These are phyloP conservation scores for Aurelia aurita complex sp. Pacific DNA, from an alignment of 30 jellyfish, hydroid and myxozoan genomes.

Conservation along the genomic window DNA sequence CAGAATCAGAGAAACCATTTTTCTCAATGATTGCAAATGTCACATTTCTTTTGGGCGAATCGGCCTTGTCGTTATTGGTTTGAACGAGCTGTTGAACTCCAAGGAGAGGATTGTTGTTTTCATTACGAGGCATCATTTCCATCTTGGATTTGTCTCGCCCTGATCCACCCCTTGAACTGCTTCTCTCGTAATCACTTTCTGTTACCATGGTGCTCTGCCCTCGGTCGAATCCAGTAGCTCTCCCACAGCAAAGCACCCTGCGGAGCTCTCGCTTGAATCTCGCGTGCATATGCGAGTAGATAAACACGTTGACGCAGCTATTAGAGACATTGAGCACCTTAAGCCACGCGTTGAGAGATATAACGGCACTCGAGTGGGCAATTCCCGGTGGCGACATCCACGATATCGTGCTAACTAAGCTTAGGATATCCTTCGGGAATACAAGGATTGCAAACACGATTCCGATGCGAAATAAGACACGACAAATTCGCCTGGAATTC, in stretches of 20 bases:
- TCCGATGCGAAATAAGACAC: constrained; percentile 67
- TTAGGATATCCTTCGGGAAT: constrained; percentile 78
- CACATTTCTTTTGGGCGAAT: background rate
- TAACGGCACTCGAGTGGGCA: background rate
- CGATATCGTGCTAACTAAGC: constrained; percentile 53
- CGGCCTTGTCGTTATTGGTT: background rate
- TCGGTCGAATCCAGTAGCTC: background rate
- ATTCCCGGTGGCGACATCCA: constrained; percentile 78
- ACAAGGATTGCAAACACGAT: constrained; percentile 68
- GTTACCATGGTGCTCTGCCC: constrained; percentile 14
- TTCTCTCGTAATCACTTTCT: constrained; percentile 1
- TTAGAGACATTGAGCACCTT: constrained; percentile 85
- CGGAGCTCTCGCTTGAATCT: constrained; percentile 40
- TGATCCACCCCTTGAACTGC: background rate
- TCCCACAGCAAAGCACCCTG: constrained; percentile 1
- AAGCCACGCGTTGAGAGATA: constrained; percentile 71
- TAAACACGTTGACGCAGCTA: constrained; percentile 93
- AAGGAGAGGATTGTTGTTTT: background rate
- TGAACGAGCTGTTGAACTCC: background rate
- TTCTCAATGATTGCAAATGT: background rate
- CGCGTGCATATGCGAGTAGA: constrained; percentile 86
- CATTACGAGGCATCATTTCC: background rate
- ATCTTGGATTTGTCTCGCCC: background rate
- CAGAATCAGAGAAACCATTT: constrained; percentile 17
- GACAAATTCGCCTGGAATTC: constrained; percentile 45